Percentiles rank a stretch among this genome's conserved stretches.
These are phyloP conservation scores for Bruchidius siliquastri DNA, from an alignment of 2,888 invertebrate species.

Conservation along the genomic window DNA sequence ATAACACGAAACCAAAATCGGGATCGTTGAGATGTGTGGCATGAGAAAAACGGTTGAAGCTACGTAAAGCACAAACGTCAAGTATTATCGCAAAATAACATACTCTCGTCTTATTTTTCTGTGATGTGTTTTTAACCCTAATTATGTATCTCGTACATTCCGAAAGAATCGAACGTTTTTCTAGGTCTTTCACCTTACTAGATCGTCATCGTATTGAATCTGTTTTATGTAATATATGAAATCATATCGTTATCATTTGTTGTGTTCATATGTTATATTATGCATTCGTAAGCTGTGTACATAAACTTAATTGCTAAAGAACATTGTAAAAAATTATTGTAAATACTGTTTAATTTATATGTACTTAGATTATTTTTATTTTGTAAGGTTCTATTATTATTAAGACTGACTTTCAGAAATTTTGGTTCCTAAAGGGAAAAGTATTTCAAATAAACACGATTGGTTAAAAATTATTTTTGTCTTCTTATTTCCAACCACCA, in stretches of 20 bases:
- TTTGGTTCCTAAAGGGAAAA: constrained; percentile 48
- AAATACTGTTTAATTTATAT: constrained; percentile 38
- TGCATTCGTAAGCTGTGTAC: constrained; percentile 22
- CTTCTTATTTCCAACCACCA: not conserved
- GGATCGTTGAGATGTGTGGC: not conserved
- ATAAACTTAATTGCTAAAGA: constrained; percentile 8
- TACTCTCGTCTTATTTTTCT: not conserved
- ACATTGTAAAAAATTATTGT: constrained; percentile 38
- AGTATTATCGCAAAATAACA: not conserved
- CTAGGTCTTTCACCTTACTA: not conserved
- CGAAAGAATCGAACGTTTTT: not conserved
- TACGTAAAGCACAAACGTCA: not conserved
- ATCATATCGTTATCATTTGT: constrained; percentile 16
- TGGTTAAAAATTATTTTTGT: not conserved
- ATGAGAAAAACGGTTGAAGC: not conserved
- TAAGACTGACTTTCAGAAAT: constrained; percentile 49
- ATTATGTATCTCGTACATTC: constrained; percentile 2
- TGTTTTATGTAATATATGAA: not conserved
- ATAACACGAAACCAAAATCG: too few species aligned
- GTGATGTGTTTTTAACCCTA: not conserved
- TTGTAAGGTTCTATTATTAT: constrained; percentile 42
- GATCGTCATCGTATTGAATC: not conserved
- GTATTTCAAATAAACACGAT: constrained; percentile 40
- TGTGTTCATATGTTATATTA: constrained; percentile 23
- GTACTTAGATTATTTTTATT: constrained; percentile 37